Percentiles rank a stretch among this genome's conserved stretches.
phyloP scores from a whole-genome alignment of 2,888 invertebrate species.

The Leptopilina drosophilae region DNA sequence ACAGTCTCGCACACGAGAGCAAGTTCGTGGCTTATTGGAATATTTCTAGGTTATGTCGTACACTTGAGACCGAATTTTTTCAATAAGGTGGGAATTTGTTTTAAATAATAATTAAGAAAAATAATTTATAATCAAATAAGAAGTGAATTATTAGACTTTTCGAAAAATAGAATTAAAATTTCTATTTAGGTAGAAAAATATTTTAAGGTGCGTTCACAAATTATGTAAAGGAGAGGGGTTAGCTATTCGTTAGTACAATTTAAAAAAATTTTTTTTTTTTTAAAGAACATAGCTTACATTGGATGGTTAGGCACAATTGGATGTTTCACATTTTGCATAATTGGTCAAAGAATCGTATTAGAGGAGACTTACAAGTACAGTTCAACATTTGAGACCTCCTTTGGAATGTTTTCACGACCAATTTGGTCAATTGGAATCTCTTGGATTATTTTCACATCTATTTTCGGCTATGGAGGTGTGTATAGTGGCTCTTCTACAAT shows the following conservation, averaged over 20 bases:
- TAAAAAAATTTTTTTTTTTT: background rate
- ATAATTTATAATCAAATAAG: too few relatives aligned
- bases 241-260: too few relatives aligned
- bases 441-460: constrained; percentile 79
- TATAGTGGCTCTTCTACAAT: too few relatives aligned
- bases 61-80: constrained; percentile 49
- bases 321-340: constrained; percentile 55
- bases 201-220: too few relatives aligned
- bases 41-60: constrained; percentile 52
- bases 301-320: constrained; percentile 58
- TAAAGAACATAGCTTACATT: constrained; percentile 48
- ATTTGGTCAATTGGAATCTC: constrained; percentile 77
- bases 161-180: too few relatives aligned
- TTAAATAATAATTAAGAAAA: background rate
- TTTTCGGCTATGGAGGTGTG: constrained; percentile 78
- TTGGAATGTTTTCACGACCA: constrained; percentile 75
- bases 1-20: constrained; percentile 50
- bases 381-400: constrained; percentile 72
- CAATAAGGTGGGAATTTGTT: constrained; percentile 68
- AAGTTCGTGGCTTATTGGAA: constrained; percentile 55
- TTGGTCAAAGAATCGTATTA: constrained; percentile 64
- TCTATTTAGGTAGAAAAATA: too few relatives aligned
- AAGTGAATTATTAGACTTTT: too few relatives aligned
- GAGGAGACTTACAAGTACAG: constrained; percentile 70
- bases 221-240: too few relatives aligned